A percentile compares a stretch with the other conserved stretches of the same genome.
phyloP scores from a whole-genome alignment of 2,797 vertebrate genomes.

The Clarias fuscus region DNA sequence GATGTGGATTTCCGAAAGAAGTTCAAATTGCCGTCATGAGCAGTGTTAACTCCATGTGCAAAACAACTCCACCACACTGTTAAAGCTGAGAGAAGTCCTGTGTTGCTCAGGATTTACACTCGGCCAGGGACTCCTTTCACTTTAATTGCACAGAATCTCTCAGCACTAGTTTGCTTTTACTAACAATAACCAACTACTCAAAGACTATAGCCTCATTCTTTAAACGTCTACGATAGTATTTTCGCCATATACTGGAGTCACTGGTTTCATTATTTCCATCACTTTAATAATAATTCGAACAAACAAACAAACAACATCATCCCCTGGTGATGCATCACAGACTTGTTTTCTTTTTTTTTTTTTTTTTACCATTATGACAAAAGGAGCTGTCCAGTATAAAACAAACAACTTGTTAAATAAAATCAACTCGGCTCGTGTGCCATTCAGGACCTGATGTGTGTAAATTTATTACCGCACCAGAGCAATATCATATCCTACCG shows the following conservation, averaged over 20 bases:
- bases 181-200: not conserved
- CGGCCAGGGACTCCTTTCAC: conserved; percentile 5
- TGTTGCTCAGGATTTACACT: not conserved
- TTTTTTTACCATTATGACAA: no score
- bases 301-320: not conserved
- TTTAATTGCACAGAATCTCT: not conserved
- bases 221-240: not conserved
- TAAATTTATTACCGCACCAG: not conserved
- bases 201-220: not conserved
- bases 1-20: not conserved
- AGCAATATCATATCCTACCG: not conserved
- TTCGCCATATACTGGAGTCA: not conserved
- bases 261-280: not conserved
- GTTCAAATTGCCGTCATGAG: not conserved
- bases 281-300: not conserved
- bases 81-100: not conserved
- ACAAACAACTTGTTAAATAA: not conserved
- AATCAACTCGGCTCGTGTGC: not conserved
- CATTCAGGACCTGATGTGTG: no score
- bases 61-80: not conserved
- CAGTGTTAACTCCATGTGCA: not conserved
- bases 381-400: not conserved
- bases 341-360: not conserved
- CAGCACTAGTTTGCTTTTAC: not conserved
- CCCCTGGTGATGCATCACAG: not conserved